Conservation (phyloP, 2,797 vertebrate genomes). For the Alauda arvensis region DNA sequence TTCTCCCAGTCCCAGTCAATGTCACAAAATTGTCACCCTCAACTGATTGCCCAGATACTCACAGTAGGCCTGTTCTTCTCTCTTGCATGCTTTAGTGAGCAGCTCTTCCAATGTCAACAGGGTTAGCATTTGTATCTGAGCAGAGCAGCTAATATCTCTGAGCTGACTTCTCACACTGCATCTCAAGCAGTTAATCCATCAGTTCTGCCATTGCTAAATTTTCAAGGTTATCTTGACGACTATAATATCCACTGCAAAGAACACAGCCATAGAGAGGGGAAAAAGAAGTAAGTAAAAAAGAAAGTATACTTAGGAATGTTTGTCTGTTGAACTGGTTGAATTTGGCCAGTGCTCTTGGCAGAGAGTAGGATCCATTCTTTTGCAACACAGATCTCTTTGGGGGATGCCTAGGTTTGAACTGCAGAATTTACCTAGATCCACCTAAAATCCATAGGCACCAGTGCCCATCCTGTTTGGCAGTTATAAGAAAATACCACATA, state of each 20-base stretch:
- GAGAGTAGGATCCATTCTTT: neutral
- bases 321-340: neutral
- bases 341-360: neutral
- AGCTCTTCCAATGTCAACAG: neutral
- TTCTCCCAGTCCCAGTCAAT: neutral
- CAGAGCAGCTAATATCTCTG: neutral
- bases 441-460: neutral
- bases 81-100: neutral
- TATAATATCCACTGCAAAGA: neutral
- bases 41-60: neutral
- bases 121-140: neutral
- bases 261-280: neutral
- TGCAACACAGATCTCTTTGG: neutral
- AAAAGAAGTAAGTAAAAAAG: neutral
- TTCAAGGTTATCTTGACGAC: neutral
- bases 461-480: neutral
- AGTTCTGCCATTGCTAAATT: constrained; percentile 4
- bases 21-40: neutral
- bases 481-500: neutral
- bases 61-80: neutral
- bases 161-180: neutral
- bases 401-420: neutral
- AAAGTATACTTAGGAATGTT: neutral
- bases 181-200: neutral
- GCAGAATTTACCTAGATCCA: neutral